Evolutionary conservation across 2,113 vertebrate genomes (phyloP), one percentile per base, ranked within the genome.

Genomic region (Cichladusa arquata): DNA sequence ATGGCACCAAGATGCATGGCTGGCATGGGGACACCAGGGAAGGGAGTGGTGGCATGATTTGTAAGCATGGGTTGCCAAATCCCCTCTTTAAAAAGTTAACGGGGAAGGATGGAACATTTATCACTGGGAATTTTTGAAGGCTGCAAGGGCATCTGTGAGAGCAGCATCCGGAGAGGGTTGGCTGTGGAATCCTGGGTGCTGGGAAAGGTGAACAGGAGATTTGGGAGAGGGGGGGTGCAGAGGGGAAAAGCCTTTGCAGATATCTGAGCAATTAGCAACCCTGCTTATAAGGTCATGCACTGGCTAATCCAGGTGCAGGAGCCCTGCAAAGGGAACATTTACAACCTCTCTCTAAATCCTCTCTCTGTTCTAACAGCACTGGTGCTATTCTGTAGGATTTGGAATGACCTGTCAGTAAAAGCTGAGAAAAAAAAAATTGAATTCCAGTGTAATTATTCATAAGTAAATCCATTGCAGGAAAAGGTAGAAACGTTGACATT

Each of bases 381-480:
- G 6, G 83, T 93, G 95, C 62, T 96, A 48, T 94, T 96, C 95
- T 96, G 92, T 92, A 77, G 92, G 91, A 86, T 97, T 96, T 96
- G 95, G 96, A 95, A 97, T 95, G 90, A 92, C 69, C 88, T 91
- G 83, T 82, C 95, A 89, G 22, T 96, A 96, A 96, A 80, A 92
- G 62, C 76, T 91, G 45, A 88, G 94, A 61, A 95, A 95, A 94
- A 96, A 94, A 96, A 94, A 94, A 33, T 36, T 84, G 54, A 87
- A 95, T 95, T 92, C 76, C 58, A 72, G 33, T 82, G 79, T 93
- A 93, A 96, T 97, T 97, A 95, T 97, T 97, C 96, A 87, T 72
- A 95, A 93, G 57, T 94, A 96, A 97, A 97, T 96, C 76, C 76
- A 80, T 67, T 34, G 83, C 70, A 80, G 90, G 81, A 73, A 95